Conservation (phyloP, 2,797 vertebrate genomes). For the Xerus rutilus region DNA sequence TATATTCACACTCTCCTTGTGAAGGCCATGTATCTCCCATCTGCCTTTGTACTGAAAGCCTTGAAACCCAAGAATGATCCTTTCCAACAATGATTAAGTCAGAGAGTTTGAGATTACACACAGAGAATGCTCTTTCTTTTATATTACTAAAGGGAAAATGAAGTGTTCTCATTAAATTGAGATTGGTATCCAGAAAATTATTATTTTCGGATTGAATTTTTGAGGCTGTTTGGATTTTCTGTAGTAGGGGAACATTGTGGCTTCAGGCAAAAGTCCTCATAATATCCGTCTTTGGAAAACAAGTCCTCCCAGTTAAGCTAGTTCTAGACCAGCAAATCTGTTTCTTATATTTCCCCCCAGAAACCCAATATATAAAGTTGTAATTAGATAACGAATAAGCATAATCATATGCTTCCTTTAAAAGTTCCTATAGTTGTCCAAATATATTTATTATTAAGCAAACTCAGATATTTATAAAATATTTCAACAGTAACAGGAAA, state of each 20-base stretch:
- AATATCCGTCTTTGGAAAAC: background rate
- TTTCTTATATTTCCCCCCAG: background rate
- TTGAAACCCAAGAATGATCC: background rate
- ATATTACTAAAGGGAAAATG: background rate
- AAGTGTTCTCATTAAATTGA: background rate
- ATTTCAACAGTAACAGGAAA: background rate
- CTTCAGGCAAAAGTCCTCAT: background rate
- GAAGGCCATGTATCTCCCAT: background rate
- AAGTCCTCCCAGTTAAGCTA: background rate
- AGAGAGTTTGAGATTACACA: background rate
- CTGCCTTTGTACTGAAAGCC: background rate
- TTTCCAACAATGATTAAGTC: background rate
- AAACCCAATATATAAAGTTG: background rate
- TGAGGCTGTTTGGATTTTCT: slow-evolving; percentile 34
- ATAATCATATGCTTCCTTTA: background rate
- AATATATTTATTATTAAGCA: background rate
- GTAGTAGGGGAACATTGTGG: background rate
- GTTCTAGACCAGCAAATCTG: background rate
- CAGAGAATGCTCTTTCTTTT: background rate
- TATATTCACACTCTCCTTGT: background rate
- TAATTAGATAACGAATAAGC: background rate
- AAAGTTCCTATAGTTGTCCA: background rate
- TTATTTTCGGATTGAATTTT: slow-evolving; percentile 53
- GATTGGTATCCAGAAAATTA: background rate
- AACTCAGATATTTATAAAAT: slow-evolving; percentile 4